Base-by-base conservation (phyloP, 2,113 vertebrate genomes). In the Otolemur garnettii region DNA sequence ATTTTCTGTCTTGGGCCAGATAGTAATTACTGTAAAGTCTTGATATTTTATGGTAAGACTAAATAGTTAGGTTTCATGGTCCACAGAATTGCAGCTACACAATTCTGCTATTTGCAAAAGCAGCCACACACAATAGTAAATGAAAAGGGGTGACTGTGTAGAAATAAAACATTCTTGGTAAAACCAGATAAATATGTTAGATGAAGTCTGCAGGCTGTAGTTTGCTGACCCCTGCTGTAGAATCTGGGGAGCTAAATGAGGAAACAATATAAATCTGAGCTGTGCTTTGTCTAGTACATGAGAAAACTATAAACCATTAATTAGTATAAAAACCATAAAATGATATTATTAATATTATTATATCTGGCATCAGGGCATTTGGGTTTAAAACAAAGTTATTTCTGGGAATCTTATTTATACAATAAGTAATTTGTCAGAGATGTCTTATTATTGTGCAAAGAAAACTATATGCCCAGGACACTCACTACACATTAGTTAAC, bases 311-410 rank as follows among this genome's bases (percentile, higher is more conserved):
- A 90, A 81, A 33, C 7, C 12, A 95, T 60, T 86, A n/a, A 89
- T 19, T 84, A 55, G n/a, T 21, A 72, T 77, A 81, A 74, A 93
- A 96, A 78, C 5, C 59, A 72, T 84, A 84, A 87, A 55, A 14
- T 35, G 60, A 26, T 42, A 74, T 7, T 64, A 74, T 7, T 71
- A 80, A 62, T 66, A 60, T 38, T 71, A 80, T 69, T 66, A 60
- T 38, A 91, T 38, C n/a, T 86, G 33, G 55, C 38, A 82, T 62
- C 21, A 45, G 59, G 53, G n/a, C 35, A 87, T 1, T 7, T 6
- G 75, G 35, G 5, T 81, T 3, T 84, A 81, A 92, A 93, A 79
- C 17, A 91, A 83, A 92, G 24, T 66, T 87, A 90, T 59, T 87
- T 87, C 71, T 72, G 18, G 15, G 28, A 79, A 9, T 66, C 21